Percentiles rank a stretch among this genome's conserved stretches.
These are phyloP conservation scores for Gavialis gangeticus DNA, from an alignment of 2,113 vertebrate species.

Conservation along the genomic window DNA sequence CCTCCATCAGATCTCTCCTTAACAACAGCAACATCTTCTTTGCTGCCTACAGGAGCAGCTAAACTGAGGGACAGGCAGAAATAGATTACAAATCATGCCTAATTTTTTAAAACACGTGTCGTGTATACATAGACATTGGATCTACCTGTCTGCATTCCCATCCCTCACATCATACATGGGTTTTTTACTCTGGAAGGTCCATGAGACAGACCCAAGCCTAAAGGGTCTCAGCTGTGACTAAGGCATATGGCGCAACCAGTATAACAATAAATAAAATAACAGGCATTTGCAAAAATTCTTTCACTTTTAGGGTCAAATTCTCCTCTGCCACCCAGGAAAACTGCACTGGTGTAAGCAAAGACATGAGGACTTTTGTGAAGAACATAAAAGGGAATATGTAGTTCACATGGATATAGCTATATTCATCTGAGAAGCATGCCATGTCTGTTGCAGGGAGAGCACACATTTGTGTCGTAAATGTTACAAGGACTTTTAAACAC, in stretches of 20 bases:
- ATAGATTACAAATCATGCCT: not conserved
- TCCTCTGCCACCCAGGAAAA: constrained; percentile 8
- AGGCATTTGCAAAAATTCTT: not conserved
- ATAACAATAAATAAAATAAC: not conserved
- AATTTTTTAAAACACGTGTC: not conserved
- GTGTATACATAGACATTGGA: not conserved
- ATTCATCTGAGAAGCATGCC: constrained; percentile 35
- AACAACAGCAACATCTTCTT: not conserved
- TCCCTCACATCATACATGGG: not conserved
- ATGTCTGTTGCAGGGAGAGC: constrained; percentile 42
- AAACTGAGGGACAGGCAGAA: not conserved
- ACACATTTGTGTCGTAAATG: not conserved
- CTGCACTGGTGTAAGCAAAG: constrained; percentile 27
- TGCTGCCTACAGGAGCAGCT: not conserved
- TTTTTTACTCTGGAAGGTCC: not conserved
- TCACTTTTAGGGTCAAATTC: constrained; percentile 28
- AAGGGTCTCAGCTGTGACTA: not conserved
- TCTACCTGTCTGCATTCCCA: not conserved
- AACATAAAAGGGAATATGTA: constrained; percentile 25
- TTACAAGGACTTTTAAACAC: constrained; percentile 46
- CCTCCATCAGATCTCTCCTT: not conserved
- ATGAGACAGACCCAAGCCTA: not conserved
- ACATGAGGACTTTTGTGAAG: constrained; percentile 22
- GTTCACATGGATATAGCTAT: constrained; percentile 55
- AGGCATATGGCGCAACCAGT: not conserved